These are phyloP conservation scores for Platycnemis pennipes DNA, from an alignment of 2,888 invertebrate genomes.

Conservation along the genomic window DNA sequence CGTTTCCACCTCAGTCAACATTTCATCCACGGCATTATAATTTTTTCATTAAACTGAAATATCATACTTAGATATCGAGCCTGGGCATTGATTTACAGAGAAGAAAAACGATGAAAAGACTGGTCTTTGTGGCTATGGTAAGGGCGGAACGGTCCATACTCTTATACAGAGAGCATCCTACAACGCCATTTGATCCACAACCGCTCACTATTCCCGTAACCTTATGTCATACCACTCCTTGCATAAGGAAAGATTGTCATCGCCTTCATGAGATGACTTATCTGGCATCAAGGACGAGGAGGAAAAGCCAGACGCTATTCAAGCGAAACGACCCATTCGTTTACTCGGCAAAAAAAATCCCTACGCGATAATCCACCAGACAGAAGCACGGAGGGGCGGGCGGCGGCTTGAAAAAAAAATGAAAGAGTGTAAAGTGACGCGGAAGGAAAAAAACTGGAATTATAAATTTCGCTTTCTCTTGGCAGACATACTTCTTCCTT, in stretches of 20 bases:
- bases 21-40: too few relatives aligned
- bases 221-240: not conserved
- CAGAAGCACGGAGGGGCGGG: not conserved
- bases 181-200: too few relatives aligned
- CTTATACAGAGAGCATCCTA: too few relatives aligned
- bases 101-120: too few relatives aligned
- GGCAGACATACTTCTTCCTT: not conserved
- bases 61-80: too few relatives aligned
- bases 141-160: too few relatives aligned
- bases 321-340: constrained; percentile 8
- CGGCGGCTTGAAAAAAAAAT: not conserved
- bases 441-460: constrained; percentile 17
- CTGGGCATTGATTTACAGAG: too few relatives aligned
- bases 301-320: not conserved
- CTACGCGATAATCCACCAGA: not conserved
- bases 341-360: not conserved
- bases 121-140: too few relatives aligned
- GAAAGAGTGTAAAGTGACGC: not conserved
- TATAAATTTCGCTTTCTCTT: constrained; percentile 36
- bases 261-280: not conserved
- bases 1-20: too few relatives aligned
- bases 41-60: too few relatives aligned
- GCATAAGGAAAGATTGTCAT: not conserved
- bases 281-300: not conserved
- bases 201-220: too few relatives aligned